Conservation (phyloP, 2,113 vertebrate genomes). For the Catagonus wagneri region DNA sequence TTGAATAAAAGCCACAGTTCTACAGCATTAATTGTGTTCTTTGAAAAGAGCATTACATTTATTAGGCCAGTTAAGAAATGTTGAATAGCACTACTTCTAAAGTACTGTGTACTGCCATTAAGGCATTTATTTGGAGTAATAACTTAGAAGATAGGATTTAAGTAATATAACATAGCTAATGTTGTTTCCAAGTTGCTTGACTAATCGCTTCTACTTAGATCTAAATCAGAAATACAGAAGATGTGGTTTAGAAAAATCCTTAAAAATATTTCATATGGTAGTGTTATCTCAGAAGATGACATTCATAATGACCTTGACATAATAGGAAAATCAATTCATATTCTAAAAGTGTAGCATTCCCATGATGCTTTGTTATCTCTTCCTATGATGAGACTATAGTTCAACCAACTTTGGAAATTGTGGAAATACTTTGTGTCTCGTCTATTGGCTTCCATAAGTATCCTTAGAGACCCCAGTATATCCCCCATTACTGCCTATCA, state of each 20-base stretch:
- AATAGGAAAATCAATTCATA: background rate
- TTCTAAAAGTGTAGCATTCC: constrained; percentile 22
- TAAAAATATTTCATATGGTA: background rate
- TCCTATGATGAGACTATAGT: background rate
- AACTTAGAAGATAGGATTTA: background rate
- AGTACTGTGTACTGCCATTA: background rate
- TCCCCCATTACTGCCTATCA: background rate
- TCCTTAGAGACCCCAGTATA: background rate
- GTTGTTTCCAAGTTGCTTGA: background rate
- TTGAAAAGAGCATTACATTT: background rate
- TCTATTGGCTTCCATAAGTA: background rate
- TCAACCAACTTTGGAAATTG: background rate
- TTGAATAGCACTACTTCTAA: background rate
- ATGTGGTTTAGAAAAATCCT: background rate
- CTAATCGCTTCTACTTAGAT: background rate
- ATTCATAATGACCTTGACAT: constrained; percentile 19
- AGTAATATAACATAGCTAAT: background rate
- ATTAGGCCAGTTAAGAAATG: background rate
- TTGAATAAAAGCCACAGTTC: background rate
- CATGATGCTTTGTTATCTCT: background rate
- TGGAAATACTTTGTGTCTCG: background rate
- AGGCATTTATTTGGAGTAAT: background rate
- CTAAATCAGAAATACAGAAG: background rate
- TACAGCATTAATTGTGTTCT: background rate
- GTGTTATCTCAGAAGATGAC: background rate